phyloP scores from a whole-genome alignment of 2,113 vertebrate species.

The Thomomys bottae region DNA sequence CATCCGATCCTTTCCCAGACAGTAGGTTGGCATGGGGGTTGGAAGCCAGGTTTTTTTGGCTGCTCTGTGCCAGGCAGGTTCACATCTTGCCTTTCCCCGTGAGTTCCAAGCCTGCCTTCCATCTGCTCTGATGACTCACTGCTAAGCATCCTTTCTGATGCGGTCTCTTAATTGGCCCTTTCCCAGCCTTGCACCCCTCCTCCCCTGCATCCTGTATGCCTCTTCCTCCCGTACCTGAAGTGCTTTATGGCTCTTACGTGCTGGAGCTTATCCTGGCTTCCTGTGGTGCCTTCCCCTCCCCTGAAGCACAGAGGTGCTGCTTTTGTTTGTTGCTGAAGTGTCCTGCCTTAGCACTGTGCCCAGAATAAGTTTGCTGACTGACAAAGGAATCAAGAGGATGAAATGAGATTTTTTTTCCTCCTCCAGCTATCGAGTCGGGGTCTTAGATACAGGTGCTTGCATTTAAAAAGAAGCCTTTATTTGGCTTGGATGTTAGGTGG shows the following conservation, averaged over 20 bases:
- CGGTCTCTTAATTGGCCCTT: not conserved
- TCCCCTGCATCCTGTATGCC: not conserved
- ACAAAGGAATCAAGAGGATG: rapidly evolving
- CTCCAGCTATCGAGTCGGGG: rapidly evolving
- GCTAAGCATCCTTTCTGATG: not conserved
- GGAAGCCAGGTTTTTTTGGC: rapidly evolving
- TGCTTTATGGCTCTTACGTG: not conserved
- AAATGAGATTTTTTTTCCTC: rapidly evolving
- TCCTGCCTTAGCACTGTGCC: no score
- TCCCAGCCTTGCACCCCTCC: no score
- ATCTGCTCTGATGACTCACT: rapidly evolving
- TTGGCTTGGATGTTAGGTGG: not conserved
- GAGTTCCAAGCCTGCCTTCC: not conserved
- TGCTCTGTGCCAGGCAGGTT: rapidly evolving
- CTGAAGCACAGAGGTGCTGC: not conserved
- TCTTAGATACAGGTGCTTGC: not conserved
- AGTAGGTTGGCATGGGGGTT: not conserved
- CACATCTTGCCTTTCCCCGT: no score
- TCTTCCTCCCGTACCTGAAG: not conserved
- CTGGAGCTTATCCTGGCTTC: not conserved
- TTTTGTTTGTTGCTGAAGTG: not conserved
- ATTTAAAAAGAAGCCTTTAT: not conserved
- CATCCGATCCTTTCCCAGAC: not conserved
- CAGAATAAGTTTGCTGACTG: not conserved
- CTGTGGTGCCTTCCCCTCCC: rapidly evolving